Base-by-base conservation (phyloP, 2,797 vertebrate species). In the Rhynchotus rufescens region DNA sequence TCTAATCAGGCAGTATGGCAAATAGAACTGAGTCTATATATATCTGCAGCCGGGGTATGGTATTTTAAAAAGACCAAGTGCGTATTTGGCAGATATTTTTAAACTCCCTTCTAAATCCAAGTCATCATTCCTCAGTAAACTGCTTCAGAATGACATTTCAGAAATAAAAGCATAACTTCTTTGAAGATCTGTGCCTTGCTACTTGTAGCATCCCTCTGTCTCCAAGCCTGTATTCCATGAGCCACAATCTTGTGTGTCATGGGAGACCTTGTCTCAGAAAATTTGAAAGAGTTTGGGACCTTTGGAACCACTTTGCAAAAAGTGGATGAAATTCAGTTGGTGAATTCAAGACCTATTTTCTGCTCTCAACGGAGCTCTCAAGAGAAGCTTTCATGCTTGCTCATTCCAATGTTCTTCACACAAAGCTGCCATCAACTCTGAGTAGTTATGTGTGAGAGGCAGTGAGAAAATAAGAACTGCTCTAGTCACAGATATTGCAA, bases 61-160 rank as follows among this genome's bases (percentile, higher is more conserved):
- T 11, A 68, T 94, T 95, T 91, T 30, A 19, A 36, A 86, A 77
- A 79, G 79, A 66, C 26, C 21, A 17, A 47, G 45, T 44, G 23
- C 36, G 25, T 86, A 32, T 56, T 67, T 88, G 68, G 84, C 42
- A 89, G 80, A 76, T 32, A 74, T 88, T 89, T 94, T 74, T 0
- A 84, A 91, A 93, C 66, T 74, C 0, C 0, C 13, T 68, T 91
- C 62, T 80, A 78, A 82, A 86, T 86, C 72, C 82, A 36, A 93
- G 76, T 45, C 22, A 5, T 77, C 23, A 30, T 36, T 61, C 80
- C 89, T 84, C 75, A 82, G 68, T 77, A 38, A 91, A 51, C 57
- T 73, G 91, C 76, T 54, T 90, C 72, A 83, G 76, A 82, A 82
- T 59, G 91, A 72, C 72, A 94, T 94, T 92, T 93, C 72, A 94